A percentile compares a stretch with the other conserved stretches of the same genome.
phyloP scores from a whole-genome alignment of 2,797 vertebrate genomes.

The Pseudomugil tenellus region DNA sequence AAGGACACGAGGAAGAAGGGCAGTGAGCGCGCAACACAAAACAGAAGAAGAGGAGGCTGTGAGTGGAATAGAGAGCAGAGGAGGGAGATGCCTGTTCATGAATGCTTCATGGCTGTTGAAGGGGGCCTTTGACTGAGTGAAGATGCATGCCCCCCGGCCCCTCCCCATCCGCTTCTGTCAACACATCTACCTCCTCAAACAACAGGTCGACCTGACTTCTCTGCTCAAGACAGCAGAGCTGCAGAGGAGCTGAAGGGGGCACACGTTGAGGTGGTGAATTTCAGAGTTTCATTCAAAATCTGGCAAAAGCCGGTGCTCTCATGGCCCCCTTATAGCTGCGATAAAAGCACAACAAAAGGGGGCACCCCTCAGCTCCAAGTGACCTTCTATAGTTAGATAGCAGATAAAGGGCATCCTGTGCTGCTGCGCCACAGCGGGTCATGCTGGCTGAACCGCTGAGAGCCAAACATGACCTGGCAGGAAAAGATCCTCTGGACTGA shows the following conservation, averaged over 20 bases:
- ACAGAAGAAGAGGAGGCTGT: constrained; percentile 37
- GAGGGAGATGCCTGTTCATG: constrained; percentile 67
- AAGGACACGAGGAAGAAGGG: constrained; percentile 32
- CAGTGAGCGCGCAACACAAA: constrained; percentile 24
- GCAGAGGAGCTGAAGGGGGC: background rate
- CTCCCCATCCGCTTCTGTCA: constrained; percentile 42
- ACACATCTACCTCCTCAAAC: constrained; percentile 46
- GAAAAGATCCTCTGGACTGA: background rate
- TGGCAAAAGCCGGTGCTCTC: background rate
- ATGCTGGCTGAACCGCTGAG: background rate
- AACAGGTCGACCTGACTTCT: constrained; percentile 41
- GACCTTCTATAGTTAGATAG: background rate
- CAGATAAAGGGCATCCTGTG: constrained; percentile 1
- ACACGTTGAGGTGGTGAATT: background rate
- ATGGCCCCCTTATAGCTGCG: background rate
- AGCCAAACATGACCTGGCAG: background rate
- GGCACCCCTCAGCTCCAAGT: background rate
- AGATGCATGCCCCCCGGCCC: constrained; percentile 13
- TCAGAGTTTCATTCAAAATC: background rate
- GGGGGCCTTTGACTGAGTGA: constrained; percentile 62
- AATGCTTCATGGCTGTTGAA: constrained; percentile 74
- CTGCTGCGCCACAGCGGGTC: background rate
- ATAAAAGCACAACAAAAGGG: background rate
- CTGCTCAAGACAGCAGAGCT: constrained; percentile 9
- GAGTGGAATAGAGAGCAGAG: constrained; percentile 68